These are phyloP conservation scores for Mus pahari DNA, from an alignment of 2,113 vertebrate species.

Conservation along the genomic window DNA sequence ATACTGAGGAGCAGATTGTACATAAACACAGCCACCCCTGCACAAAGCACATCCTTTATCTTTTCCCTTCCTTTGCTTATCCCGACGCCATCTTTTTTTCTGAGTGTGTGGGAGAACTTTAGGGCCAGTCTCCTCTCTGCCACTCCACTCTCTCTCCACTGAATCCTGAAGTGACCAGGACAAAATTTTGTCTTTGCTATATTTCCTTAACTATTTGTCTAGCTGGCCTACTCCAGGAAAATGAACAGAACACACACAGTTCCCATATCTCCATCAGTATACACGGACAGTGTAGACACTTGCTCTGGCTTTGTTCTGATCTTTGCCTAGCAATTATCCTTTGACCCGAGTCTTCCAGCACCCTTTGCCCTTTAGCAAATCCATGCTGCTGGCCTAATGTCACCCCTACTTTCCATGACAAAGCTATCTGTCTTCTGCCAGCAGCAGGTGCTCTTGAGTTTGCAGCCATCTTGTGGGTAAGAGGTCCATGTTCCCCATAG, in stretches of 20 bases:
- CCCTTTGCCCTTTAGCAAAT: neutral
- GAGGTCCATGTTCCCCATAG: neutral
- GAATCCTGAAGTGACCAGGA: neutral
- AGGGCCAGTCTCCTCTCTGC: neutral
- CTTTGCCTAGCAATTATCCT: neutral
- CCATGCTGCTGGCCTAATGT: too few species aligned
- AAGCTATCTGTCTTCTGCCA: neutral
- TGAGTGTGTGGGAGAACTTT: neutral
- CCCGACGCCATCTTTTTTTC: neutral
- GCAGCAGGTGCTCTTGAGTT: neutral
- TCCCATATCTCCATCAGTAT: too few species aligned
- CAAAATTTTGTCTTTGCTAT: neutral
- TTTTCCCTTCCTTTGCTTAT: neutral
- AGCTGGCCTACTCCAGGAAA: neutral
- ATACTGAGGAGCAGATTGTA: fast-evolving
- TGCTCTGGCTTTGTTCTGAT: neutral
- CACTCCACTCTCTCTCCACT: too few species aligned
- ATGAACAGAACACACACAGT: neutral
- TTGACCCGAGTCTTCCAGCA: neutral
- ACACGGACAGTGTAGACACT: fast-evolving
- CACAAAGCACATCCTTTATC: neutral
- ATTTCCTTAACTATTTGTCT: neutral
- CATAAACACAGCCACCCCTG: neutral
- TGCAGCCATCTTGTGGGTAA: neutral
- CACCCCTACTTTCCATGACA: neutral